Conservation (phyloP, 1,140 invertebrate genomes). For the Drosophila orosa region DNA sequence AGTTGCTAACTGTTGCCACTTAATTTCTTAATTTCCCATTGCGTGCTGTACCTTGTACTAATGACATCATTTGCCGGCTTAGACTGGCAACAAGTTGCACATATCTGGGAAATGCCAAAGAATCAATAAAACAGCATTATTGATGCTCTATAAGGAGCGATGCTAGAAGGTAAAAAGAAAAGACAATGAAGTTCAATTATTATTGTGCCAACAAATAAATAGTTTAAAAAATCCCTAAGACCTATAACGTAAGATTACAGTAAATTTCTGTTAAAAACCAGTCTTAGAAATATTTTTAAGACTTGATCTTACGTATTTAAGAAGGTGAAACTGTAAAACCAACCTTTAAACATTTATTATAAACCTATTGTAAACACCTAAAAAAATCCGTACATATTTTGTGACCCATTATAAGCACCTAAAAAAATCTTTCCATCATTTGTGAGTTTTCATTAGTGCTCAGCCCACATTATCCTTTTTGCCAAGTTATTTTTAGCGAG, state of each 20-base stretch:
- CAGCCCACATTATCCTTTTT: conserved; percentile 23
- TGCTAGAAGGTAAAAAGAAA: background rate
- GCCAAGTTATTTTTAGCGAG: conserved; percentile 40
- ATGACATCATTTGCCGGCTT: conserved; percentile 72
- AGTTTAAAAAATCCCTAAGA: background rate
- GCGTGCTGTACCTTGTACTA: conserved; percentile 58
- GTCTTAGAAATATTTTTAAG: background rate
- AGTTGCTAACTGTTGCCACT: conserved; percentile 72
- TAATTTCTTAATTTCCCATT: conserved; percentile 75
- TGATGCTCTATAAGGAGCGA: conserved; percentile 28
- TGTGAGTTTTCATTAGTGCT: background rate
- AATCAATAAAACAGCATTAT: conserved; percentile 14
- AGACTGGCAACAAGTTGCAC: conserved; percentile 28
- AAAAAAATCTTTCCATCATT: background rate
- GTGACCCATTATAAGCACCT: too few relatives aligned
- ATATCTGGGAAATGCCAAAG: conserved; percentile 16
- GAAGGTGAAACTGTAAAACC: too few relatives aligned
- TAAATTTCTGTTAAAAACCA: background rate
- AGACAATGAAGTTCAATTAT: background rate
- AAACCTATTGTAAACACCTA: too few relatives aligned
- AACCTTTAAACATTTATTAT: too few relatives aligned
- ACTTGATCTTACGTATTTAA: too few relatives aligned
- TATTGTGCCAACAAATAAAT: too few relatives aligned
- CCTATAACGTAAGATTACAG: background rate
- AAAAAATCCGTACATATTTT: too few relatives aligned